A percentile compares a stretch with the other conserved stretches of the same genome.
phyloP scores from a whole-genome alignment of 2,113 vertebrate species.

The Petaurus breviceps region DNA sequence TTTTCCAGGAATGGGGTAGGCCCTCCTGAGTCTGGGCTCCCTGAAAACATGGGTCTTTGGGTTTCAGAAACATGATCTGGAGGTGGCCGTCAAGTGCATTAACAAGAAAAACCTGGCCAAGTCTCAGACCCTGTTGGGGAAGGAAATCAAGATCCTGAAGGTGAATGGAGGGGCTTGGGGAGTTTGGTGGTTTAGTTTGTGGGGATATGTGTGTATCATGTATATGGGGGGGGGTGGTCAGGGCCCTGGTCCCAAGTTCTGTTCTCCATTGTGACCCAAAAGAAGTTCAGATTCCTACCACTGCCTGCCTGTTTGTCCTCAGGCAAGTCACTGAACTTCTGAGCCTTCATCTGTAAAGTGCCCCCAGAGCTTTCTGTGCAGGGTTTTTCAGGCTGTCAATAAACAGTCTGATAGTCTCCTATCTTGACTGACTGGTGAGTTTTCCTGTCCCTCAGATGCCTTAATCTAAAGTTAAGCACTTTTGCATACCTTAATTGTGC shows the following conservation, averaged over 20 bases:
- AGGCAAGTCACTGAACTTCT: not conserved
- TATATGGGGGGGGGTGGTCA: not conserved
- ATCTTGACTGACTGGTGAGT: not conserved
- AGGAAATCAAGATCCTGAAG: constrained; percentile 99
- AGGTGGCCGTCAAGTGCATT: constrained; percentile 98
- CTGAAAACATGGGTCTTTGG: constrained; percentile 10
- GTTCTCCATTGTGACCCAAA: not conserved
- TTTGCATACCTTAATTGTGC: not conserved
- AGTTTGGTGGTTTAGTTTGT: not conserved
- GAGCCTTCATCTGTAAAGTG: not conserved
- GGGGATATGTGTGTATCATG: not conserved
- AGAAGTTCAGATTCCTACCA: not conserved
- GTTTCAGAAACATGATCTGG: constrained; percentile 92
- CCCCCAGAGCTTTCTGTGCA: not conserved
- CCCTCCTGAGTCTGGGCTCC: not conserved
- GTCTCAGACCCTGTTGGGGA: constrained; percentile 93
- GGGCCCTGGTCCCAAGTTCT: not conserved
- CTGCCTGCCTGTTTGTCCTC: not conserved
- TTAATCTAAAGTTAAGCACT: no score
- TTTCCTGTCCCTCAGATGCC: not conserved
- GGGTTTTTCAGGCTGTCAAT: not conserved
- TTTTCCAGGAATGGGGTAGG: not conserved
- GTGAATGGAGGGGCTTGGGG: constrained; percentile 78
- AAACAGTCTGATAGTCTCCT: not conserved
- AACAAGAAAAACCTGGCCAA: constrained; percentile 98